Evolutionary conservation across 2,888 invertebrate species (phyloP), one percentile per base, ranked within the genome.

Genomic region (Anticlea derivata): DNA sequence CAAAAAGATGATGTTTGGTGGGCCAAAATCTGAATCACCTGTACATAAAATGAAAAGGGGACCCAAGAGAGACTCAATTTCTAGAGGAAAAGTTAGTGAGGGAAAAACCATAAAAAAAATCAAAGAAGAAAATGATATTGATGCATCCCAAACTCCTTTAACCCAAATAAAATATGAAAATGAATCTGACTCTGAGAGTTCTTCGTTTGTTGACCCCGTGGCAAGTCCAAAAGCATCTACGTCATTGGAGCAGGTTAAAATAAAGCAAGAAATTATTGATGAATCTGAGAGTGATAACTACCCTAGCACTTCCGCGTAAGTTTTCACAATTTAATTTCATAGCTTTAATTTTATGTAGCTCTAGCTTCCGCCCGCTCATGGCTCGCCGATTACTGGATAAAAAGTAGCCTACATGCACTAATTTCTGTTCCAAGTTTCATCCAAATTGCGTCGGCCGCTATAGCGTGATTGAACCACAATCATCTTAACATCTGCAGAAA

Each of bases 181-280:
- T 45, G 88, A 83, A 49, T 83, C 86, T 22, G 89, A 89, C 52
- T 88, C 89, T 1, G 92, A 92, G 60, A 92, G 83, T 66, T 83
- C 92, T 5, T 83, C 88, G 7, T 74, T 91, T 52, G 82, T 86
- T 4, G 90, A 91, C 47, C 79, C 88, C 0, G 70, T 87, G 5
- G 75, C 89, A 11, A 82, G 90, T 58, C 87, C 92, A 1, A 86
- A 81, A 30, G 78, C 81, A 24, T 71, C 77, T 8, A 91, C 88
- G 51, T 58, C 71, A 6, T 54, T 75, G 50, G 87, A 85, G 3
- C 65, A 73, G 27, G 54, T 75, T 40, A 85, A 88, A 46, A 80
- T 87, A 11, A 89, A 87, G 56, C 80, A 86, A 62, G 89, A 89
- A 73, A 60, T 74, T 44, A 57, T 70, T 51, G 86, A 86, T 60